These are phyloP conservation scores for Turritopsis dohrnii DNA, from an alignment of 30 jellyfish, hydroid and myxozoan species.

Conservation along the genomic window DNA sequence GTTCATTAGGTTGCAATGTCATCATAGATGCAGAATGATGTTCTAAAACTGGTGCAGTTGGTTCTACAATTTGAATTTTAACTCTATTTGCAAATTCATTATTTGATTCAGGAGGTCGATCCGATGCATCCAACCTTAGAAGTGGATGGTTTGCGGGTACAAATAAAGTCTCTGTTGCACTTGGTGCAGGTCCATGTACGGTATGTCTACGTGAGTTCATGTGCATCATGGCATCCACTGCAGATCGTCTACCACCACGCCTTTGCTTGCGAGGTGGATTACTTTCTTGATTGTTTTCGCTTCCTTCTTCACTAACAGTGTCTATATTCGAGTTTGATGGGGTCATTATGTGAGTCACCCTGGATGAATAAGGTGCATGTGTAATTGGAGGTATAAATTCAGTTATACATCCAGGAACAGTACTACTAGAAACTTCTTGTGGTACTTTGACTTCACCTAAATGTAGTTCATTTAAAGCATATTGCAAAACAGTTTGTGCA, in stretches of 20 bases:
- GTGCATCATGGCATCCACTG: constrained; percentile 47
- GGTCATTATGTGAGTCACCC: constrained; percentile 39
- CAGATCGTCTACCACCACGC: constrained; percentile 86
- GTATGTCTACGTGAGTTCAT: constrained; percentile 46
- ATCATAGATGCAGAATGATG: constrained; percentile 71
- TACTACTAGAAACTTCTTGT: constrained; percentile 43
- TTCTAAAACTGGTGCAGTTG: constrained; percentile 53
- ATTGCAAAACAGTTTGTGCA: constrained; percentile 73
- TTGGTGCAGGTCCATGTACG: constrained; percentile 42
- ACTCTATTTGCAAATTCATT: constrained; percentile 65
- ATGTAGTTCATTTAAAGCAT: constrained; percentile 83
- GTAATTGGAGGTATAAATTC: constrained; percentile 55
- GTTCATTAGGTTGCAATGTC: constrained; percentile 32
- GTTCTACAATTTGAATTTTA: constrained; percentile 88
- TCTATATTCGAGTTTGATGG: constrained; percentile 69
- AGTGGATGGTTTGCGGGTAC: constrained; percentile 98
- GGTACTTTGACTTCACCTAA: constrained; percentile 85
- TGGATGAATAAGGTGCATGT: constrained; percentile 36
- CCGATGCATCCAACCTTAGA: constrained; percentile 42
- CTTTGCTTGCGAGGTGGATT: constrained; percentile 41
- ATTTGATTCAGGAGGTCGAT: constrained; percentile 43
- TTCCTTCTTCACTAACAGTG: constrained; percentile 70
- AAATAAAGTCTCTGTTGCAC: constrained; percentile 66
- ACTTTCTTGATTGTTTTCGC: constrained; percentile 29
- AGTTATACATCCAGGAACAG: constrained; percentile 66